These are phyloP conservation scores for Lysandra coridon DNA, from an alignment of 2,888 invertebrate species.

Conservation along the genomic window DNA sequence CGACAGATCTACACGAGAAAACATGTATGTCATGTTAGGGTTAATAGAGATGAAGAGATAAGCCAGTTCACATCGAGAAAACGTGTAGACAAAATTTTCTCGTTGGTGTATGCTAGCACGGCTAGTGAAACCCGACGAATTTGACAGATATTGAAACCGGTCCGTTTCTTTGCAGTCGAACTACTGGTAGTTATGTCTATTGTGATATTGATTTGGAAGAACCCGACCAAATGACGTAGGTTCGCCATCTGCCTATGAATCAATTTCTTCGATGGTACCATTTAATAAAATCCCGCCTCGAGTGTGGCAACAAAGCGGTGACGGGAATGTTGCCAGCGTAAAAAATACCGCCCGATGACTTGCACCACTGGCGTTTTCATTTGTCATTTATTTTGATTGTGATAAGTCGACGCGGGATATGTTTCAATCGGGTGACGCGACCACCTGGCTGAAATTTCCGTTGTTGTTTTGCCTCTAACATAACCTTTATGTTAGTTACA, in stretches of 20 bases:
- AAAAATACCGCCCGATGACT: slow-evolving; percentile 69
- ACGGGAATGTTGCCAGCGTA: slow-evolving; percentile 63
- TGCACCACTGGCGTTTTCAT: slow-evolving; percentile 75
- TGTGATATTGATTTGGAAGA: neutral
- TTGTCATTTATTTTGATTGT: slow-evolving; percentile 82
- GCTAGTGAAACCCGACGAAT: too few species aligned
- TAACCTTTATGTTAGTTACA: neutral
- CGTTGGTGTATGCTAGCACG: too few species aligned
- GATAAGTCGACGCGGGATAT: slow-evolving; percentile 68
- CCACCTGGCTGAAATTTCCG: slow-evolving; percentile 39
- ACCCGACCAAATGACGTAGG: neutral
- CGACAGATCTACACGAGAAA: too few species aligned
- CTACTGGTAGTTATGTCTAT: too few species aligned
- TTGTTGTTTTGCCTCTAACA: neutral
- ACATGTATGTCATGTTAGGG: too few species aligned
- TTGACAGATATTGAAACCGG: too few species aligned
- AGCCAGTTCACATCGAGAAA: too few species aligned
- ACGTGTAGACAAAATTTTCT: too few species aligned
- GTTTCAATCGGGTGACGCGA: slow-evolving; percentile 53
- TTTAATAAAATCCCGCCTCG: slow-evolving; percentile 70
- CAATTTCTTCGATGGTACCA: slow-evolving; percentile 40
- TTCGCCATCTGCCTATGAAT: neutral
- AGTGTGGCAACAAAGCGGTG: slow-evolving; percentile 67
- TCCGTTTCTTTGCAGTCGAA: too few species aligned
- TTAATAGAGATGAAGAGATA: too few species aligned